phyloP scores from a whole-genome alignment of 2,113 vertebrate species.

The rabbit (Oryctolagus cuniculus) region mOryCun1.1 NC_091435.1:21116501-21117000 shows the following conservation, averaged over 20 bases:
- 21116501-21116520: neutral
- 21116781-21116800: neutral
- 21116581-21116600: neutral
- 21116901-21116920: neutral
- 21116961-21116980: accelerated
- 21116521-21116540: neutral
- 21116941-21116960: neutral
- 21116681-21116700: neutral
- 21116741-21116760: neutral
- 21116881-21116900: neutral
- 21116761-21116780: neutral
- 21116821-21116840: neutral
- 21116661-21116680: neutral
- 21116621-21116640: neutral
- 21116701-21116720: neutral
- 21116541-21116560: neutral
- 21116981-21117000: neutral
- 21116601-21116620: neutral
- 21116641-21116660: neutral
- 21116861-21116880: neutral
- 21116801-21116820: neutral
- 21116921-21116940: neutral
- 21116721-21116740: neutral
- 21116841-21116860: neutral
- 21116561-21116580: neutral